Percentiles rank a stretch among this genome's conserved stretches.
These are phyloP conservation scores for Tetrapedia diversipes DNA, from an alignment of 2,888 invertebrate genomes.

Conservation along the genomic window DNA sequence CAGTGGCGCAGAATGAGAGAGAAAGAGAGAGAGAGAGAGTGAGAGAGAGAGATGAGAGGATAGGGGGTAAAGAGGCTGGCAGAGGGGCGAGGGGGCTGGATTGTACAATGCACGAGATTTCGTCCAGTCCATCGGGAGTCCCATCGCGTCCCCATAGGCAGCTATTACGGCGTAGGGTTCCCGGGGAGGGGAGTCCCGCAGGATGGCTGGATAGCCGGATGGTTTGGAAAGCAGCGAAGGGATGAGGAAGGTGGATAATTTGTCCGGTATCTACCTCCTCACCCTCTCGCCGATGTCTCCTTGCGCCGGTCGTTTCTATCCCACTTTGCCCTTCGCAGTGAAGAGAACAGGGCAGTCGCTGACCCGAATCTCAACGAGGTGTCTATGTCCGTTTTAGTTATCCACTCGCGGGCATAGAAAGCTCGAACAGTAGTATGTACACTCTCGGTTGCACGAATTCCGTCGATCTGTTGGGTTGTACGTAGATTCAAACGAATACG, in stretches of 20 bases:
- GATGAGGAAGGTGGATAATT: constrained; percentile 74
- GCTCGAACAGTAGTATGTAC: constrained; percentile 14
- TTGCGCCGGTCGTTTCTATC: constrained; percentile 14
- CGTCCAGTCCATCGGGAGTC: constrained; percentile 75
- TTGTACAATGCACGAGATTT: constrained; percentile 78
- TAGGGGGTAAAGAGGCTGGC: too few relatives aligned
- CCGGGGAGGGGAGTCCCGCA: constrained; percentile 57
- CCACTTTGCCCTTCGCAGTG: constrained; percentile 17
- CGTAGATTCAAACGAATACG: too few relatives aligned
- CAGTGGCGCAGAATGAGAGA: constrained; percentile 35
- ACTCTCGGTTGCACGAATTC: not conserved
- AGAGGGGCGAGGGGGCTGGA: constrained; percentile 30
- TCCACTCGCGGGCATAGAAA: constrained; percentile 33
- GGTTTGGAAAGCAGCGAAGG: constrained; percentile 61
- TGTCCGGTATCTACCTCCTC: constrained; percentile 72
- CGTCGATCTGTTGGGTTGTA: constrained; percentile 4
- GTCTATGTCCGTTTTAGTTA: constrained; percentile 68
- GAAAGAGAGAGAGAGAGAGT: constrained; percentile 35
- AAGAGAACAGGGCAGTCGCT: constrained; percentile 68
- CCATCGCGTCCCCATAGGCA: constrained; percentile 73
- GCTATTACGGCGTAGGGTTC: constrained; percentile 73
- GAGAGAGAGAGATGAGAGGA: constrained; percentile 16
- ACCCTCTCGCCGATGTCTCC: constrained; percentile 38
- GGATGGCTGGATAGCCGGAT: constrained; percentile 64
- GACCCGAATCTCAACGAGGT: constrained; percentile 80